phyloP scores from a whole-genome alignment of 2,113 vertebrate species.

The Caracal caracal region DNA sequence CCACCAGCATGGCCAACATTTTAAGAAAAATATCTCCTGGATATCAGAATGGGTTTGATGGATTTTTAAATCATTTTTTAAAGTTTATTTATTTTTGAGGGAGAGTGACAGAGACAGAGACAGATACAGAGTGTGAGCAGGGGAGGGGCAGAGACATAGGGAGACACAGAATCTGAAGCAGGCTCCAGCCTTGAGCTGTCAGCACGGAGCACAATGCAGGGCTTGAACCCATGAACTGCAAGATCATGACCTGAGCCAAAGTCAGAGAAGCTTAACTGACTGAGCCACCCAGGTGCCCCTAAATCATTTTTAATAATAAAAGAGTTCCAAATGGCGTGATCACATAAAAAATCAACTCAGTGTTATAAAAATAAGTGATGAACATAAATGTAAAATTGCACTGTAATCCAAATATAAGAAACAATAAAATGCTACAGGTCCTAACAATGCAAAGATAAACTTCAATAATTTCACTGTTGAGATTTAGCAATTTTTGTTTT shows the following conservation, averaged over 20 bases:
- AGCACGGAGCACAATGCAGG: no score
- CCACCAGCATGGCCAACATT: neutral
- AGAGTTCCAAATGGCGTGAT: neutral
- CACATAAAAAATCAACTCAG: constrained; percentile 4
- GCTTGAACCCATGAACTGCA: no score
- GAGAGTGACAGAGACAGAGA: no score
- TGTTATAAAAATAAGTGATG: constrained; percentile 28
- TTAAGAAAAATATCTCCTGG: constrained; percentile 12
- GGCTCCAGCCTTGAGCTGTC: no score
- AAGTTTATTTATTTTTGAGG: no score
- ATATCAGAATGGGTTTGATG: neutral
- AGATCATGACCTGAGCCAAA: no score
- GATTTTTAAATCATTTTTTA: neutral
- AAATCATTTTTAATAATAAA: constrained; percentile 26
- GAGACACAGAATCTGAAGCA: no score
- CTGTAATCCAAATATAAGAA: neutral
- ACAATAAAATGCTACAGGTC: neutral
- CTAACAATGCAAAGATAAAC: neutral
- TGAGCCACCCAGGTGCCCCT: no score
- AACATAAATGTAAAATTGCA: neutral
- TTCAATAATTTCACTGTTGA: neutral
- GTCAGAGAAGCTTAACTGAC: no score
- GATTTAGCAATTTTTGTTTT: constrained; percentile 3
- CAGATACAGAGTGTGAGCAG: no score
- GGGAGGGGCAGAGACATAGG: no score